These are phyloP conservation scores for Labeo catla DNA, from an alignment of 2,113 vertebrate species.

Conservation along the genomic window DNA sequence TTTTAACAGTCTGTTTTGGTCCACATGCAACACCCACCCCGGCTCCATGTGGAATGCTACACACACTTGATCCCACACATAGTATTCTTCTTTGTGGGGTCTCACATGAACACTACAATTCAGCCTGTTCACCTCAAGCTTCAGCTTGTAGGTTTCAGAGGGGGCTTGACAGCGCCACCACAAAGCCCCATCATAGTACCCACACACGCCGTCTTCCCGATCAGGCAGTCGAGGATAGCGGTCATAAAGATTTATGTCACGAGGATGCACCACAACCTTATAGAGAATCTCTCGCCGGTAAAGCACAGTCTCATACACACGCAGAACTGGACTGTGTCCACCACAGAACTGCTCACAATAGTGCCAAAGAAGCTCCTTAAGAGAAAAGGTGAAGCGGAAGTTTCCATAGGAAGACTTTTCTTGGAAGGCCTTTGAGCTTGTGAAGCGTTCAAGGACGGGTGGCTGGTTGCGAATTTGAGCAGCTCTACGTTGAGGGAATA, in stretches of 20 bases:
- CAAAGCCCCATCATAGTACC: neutral
- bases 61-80: conserved; percentile 49
- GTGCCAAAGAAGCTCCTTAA: conserved; percentile 14
- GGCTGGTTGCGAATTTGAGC: neutral
- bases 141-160: conserved; percentile 2
- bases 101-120: neutral
- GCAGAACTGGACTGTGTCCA: conserved; percentile 16
- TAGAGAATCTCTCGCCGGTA: conserved; percentile 28
- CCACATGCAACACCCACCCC: neutral
- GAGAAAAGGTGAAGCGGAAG: conserved; percentile 44
- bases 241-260: neutral
- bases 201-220: neutral
- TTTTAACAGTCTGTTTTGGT: neutral
- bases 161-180: conserved; percentile 49
- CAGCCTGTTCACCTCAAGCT: neutral
- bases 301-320: conserved; percentile 13
- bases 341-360: conserved; percentile 2
- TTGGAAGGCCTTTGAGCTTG: conserved; percentile 45
- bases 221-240: conserved; percentile 26
- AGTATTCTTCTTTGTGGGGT: neutral
- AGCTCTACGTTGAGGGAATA: no score
- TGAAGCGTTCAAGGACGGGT: neutral
- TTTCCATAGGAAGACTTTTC: conserved; percentile 42
- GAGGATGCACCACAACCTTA: conserved; percentile 44
- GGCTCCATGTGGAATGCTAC: conserved; percentile 45